Evolutionary conservation across 2,113 vertebrate genomes (phyloP).

Genomic region (Leptocoma aspasia): DNA sequence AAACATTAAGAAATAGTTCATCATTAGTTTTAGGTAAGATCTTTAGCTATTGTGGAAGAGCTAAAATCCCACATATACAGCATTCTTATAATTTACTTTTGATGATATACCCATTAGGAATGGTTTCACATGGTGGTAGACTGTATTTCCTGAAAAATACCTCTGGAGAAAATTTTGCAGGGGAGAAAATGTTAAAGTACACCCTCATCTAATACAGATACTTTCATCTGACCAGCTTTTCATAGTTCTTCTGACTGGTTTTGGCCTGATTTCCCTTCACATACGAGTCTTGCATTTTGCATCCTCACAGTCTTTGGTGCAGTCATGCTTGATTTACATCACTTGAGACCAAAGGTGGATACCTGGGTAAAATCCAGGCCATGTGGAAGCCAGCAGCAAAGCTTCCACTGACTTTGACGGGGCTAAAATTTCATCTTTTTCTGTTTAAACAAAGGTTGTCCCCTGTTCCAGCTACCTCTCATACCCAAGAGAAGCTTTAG

Average conservation of each 20-base stretch:
- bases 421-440: background rate
- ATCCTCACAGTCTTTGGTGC: background rate
- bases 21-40: background rate
- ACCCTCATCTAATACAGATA: background rate
- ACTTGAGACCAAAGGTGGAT: background rate
- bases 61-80: rapidly evolving
- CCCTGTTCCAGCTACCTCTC: background rate
- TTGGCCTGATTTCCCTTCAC: background rate
- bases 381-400: background rate
- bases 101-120: background rate
- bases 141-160: background rate
- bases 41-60: background rate
- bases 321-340: background rate
- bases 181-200: background rate
- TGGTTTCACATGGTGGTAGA: background rate
- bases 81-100: background rate
- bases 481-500: background rate
- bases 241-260: background rate
- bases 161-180: background rate
- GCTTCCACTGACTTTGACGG: background rate
- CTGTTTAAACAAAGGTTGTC: background rate
- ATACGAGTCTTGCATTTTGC: background rate
- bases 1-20: background rate
- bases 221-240: background rate
- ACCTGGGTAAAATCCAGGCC: background rate